A percentile compares a stretch with the other conserved stretches of the same genome.
phyloP scores from a whole-genome alignment of 2,113 vertebrate genomes.

The Neopipo cinnamomea region DNA sequence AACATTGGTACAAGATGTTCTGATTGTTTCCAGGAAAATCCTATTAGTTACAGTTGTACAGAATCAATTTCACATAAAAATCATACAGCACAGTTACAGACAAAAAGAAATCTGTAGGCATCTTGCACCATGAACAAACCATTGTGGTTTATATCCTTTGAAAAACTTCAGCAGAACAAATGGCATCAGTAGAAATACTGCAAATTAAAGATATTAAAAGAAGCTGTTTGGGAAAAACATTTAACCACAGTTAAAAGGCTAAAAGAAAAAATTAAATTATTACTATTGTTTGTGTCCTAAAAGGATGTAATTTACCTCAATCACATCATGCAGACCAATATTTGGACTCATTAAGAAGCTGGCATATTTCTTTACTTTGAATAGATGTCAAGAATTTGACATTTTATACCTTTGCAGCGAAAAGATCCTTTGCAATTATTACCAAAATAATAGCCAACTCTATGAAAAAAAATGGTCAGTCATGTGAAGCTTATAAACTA shows the following conservation, averaged over 20 bases:
- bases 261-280: not conserved
- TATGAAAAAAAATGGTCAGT: not conserved
- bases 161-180: constrained; percentile 18
- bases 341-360: constrained; percentile 8
- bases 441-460: not conserved
- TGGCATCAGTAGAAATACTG: constrained; percentile 34
- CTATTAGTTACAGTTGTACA: constrained; percentile 63
- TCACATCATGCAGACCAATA: constrained; percentile 2
- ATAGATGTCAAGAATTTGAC: not conserved
- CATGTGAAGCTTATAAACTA: not conserved
- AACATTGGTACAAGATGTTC: constrained; percentile 66
- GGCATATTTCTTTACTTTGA: constrained; percentile 9
- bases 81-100: constrained; percentile 1
- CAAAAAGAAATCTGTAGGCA: constrained; percentile 18
- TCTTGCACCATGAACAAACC: constrained; percentile 40
- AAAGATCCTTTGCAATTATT: not conserved
- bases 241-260: constrained; percentile 11
- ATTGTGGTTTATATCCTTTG: constrained; percentile 21
- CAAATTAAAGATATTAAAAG: constrained; percentile 53
- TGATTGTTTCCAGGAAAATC: constrained; percentile 67
- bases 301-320: constrained; percentile 25
- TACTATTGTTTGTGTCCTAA: constrained; percentile 7
- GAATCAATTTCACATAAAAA: constrained; percentile 64
- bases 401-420: not conserved
- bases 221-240: constrained; percentile 12